These are phyloP conservation scores for Onychomys torridus DNA, from an alignment of 2,797 vertebrate species.

Conservation along the genomic window DNA sequence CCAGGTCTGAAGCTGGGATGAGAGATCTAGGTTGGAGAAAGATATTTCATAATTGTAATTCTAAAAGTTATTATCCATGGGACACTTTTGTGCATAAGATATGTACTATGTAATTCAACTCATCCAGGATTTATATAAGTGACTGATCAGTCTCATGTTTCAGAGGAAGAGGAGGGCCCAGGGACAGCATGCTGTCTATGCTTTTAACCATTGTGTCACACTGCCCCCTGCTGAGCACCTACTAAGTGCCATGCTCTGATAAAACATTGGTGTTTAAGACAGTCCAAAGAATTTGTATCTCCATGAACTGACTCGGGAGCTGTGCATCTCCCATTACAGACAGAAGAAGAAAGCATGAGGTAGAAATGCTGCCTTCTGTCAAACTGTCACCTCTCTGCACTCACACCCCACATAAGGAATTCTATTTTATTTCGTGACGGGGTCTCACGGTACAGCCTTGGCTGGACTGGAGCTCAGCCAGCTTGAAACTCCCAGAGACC, in stretches of 20 bases:
- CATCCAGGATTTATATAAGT: neutral
- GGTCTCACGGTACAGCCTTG: neutral
- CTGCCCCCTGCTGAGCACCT: conserved; percentile 83
- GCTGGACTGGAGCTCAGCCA: neutral
- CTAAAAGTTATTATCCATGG: neutral
- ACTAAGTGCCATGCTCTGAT: conserved; percentile 67
- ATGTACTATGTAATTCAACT: conserved; percentile 13
- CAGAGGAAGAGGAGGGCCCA: conserved; percentile 44
- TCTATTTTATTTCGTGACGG: neutral
- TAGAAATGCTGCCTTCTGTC: neutral
- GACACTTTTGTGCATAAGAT: neutral
- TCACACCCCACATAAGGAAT: accelerated
- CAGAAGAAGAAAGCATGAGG: neutral
- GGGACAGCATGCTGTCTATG: accelerated
- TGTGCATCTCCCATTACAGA: neutral
- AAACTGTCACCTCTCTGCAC: neutral
- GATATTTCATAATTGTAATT: conserved; percentile 25
- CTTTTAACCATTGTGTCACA: conserved; percentile 73
- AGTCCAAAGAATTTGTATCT: neutral
- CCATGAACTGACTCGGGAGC: neutral
- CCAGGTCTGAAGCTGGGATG: neutral
- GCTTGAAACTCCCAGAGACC: neutral
- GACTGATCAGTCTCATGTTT: neutral
- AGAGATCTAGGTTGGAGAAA: neutral
- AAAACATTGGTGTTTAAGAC: neutral